Evolutionary conservation across 2,888 invertebrate genomes (phyloP).

Genomic region (Rhabditophanes sp.): DNA sequence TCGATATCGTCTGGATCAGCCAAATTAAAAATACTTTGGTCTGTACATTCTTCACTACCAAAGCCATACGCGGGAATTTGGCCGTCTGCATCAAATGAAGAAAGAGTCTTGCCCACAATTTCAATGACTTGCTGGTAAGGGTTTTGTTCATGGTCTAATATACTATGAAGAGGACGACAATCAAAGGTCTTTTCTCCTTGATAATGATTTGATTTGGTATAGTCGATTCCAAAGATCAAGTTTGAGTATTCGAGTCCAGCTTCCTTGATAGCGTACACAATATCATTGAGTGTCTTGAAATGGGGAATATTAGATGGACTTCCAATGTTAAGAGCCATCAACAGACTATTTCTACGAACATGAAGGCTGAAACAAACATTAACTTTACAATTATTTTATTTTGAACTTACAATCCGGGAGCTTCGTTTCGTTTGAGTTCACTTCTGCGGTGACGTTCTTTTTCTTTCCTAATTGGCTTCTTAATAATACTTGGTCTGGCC

Average conservation of each 20-base stretch:
- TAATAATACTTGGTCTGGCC: conserved; percentile 40
- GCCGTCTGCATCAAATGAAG: conserved; percentile 48
- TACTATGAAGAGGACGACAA: conserved; percentile 46
- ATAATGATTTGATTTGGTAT: conserved; percentile 50
- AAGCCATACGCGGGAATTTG: conserved; percentile 50
- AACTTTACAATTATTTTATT: too few relatives aligned
- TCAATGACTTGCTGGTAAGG: conserved; percentile 49
- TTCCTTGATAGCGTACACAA: conserved; percentile 36
- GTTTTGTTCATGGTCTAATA: conserved; percentile 44
- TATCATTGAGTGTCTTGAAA: conserved; percentile 41
- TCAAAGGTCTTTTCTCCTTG: conserved; percentile 49
- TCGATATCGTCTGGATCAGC: conserved; percentile 37
- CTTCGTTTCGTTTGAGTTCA: conserved; percentile 37
- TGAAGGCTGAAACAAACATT: conserved; percentile 25
- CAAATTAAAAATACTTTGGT: conserved; percentile 35
- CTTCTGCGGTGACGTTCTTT: conserved; percentile 25
- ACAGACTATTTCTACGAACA: conserved; percentile 37
- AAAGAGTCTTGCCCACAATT: conserved; percentile 48
- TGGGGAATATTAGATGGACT: conserved; percentile 42
- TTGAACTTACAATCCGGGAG: conserved; percentile 37
- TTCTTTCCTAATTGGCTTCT: conserved; percentile 42
- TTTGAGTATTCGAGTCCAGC: conserved; percentile 44
- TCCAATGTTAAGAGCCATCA: conserved; percentile 40
- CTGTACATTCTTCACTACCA: conserved; percentile 46
- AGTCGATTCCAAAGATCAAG: conserved; percentile 47